These are phyloP conservation scores for Metellina segmentata DNA, from an alignment of 2,888 invertebrate genomes.

Conservation along the genomic window DNA sequence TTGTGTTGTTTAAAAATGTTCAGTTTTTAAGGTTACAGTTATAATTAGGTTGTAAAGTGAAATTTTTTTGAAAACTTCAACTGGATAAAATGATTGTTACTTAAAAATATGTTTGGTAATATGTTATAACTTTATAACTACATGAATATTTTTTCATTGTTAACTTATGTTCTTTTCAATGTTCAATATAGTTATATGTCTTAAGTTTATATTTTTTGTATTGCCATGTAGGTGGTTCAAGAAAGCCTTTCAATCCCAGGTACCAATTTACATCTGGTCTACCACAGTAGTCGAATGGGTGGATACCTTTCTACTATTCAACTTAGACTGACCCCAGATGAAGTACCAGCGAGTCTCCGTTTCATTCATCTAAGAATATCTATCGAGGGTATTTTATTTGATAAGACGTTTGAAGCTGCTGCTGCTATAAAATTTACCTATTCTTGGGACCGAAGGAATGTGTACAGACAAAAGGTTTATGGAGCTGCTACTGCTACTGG, in stretches of 20 bases:
- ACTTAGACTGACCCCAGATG: constrained; percentile 90
- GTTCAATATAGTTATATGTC: not conserved
- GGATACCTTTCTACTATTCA: constrained; percentile 96
- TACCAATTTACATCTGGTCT: constrained; percentile 94
- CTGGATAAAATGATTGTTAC: not conserved
- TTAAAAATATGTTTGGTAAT: not conserved
- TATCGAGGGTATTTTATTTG: constrained; percentile 95
- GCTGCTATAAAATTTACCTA: constrained; percentile 96
- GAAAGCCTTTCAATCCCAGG: constrained; percentile 97
- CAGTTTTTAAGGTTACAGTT: no score
- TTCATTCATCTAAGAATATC: constrained; percentile 91
- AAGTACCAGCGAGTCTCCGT: constrained; percentile 89
- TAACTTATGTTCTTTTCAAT: not conserved
- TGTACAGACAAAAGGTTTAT: constrained; percentile 85
- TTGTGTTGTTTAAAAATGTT: no score
- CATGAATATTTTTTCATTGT: not conserved
- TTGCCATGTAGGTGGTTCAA: constrained; percentile 90
- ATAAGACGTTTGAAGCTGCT: constrained; percentile 96
- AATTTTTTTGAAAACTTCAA: no score
- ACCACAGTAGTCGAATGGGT: constrained; percentile 96
- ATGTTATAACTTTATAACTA: not conserved
- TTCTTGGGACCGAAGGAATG: constrained; percentile 98
- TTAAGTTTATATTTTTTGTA: not conserved
- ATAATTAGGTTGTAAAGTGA: no score
- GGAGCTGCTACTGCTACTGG: constrained; percentile 82